Percentiles rank a stretch among this genome's conserved stretches.
These are phyloP conservation scores for Mesocentrotus franciscanus DNA, from an alignment of 53 echinoderm and acorn worm species.

Conservation along the genomic window DNA sequence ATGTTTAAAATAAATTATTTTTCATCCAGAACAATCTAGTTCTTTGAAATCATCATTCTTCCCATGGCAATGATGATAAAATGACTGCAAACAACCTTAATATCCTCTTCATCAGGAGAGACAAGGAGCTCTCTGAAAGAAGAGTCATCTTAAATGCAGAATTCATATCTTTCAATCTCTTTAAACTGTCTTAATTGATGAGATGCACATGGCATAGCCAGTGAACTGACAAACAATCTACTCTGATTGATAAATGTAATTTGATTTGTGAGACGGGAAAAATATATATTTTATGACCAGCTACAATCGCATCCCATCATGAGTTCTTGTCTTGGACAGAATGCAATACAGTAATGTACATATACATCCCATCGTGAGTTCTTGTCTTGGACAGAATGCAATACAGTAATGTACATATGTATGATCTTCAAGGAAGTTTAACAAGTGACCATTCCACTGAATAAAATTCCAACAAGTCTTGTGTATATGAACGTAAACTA, in stretches of 20 bases:
- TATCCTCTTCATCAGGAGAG: neutral
- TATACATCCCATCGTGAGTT: too few species aligned
- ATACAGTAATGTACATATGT: too few species aligned
- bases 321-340: too few species aligned
- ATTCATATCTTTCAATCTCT: neutral
- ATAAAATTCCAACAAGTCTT: neutral
- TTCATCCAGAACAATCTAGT: neutral
- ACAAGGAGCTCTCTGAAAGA: neutral
- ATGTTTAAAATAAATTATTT: neutral
- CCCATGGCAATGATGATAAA: neutral
- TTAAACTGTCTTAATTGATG: neutral
- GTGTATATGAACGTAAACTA: neutral
- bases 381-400: too few species aligned
- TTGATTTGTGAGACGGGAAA: neutral
- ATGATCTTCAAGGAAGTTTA: too few species aligned
- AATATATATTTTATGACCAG: neutral
- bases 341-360: too few species aligned
- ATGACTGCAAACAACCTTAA: neutral
- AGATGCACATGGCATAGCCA: too few species aligned
- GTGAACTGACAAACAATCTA: neutral
- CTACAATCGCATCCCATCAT: neutral
- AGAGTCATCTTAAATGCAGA: neutral
- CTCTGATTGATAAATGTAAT: neutral
- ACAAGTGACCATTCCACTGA: neutral
- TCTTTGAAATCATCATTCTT: neutral